Evolutionary conservation across 2,888 invertebrate genomes (phyloP).

Genomic region (Neoaliturus tenellus): DNA sequence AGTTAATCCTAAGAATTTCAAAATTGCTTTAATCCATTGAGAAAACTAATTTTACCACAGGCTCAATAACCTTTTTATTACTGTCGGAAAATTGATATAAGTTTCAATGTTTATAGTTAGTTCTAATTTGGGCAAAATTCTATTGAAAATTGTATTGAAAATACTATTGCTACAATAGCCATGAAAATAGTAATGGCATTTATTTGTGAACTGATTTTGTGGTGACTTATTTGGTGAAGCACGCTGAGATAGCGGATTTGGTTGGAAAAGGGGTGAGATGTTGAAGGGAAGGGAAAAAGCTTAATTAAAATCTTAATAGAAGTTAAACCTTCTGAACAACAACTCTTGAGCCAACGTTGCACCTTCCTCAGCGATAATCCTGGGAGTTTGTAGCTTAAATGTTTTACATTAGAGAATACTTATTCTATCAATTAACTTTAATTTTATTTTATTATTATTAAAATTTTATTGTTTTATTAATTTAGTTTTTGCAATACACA

Average conservation of each 20-base stretch:
- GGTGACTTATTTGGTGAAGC: not conserved
- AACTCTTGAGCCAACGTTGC: slow-evolving; percentile 18
- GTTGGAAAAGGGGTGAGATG: not conserved
- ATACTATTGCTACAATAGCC: too few relatives aligned
- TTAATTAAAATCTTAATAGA: slow-evolving; percentile 33
- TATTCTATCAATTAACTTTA: not conserved
- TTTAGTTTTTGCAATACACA: not conserved
- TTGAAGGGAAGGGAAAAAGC: slow-evolving; percentile 13
- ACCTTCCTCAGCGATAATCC: slow-evolving; percentile 1
- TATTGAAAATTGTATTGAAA: too few relatives aligned
- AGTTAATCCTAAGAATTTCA: too few relatives aligned
- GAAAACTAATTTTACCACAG: too few relatives aligned
- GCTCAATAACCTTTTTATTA: too few relatives aligned
- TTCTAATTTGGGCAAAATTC: too few relatives aligned
- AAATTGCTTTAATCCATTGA: too few relatives aligned
- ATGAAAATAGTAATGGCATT: too few relatives aligned
- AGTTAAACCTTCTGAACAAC: slow-evolving; percentile 22
- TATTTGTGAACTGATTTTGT: too few relatives aligned
- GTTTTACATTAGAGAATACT: not conserved
- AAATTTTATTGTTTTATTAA: not conserved
- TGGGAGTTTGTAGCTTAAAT: not conserved
- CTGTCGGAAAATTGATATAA: too few relatives aligned
- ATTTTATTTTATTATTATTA: not conserved
- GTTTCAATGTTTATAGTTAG: too few relatives aligned
- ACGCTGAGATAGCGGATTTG: not conserved